Conservation (phyloP, 2,797 vertebrate genomes). For the Rhinoraja longicauda region DNA sequence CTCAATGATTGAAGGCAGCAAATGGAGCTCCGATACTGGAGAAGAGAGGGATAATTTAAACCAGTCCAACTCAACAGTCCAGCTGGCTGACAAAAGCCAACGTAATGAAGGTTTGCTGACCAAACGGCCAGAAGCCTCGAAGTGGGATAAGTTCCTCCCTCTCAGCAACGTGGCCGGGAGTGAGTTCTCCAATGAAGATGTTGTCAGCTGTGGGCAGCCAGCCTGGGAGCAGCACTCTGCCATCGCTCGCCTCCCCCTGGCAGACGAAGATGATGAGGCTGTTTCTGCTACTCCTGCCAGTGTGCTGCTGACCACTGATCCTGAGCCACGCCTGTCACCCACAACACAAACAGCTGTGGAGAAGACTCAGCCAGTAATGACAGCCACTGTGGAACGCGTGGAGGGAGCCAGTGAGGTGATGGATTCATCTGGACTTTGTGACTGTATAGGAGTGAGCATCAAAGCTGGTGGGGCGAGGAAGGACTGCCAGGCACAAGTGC, state of each 20-base stretch:
- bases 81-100: background rate
- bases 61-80: no score
- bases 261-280: background rate
- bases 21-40: no score
- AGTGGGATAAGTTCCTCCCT: constrained; percentile 11
- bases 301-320: no score
- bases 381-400: background rate
- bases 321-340: background rate
- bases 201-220: background rate
- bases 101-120: background rate
- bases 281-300: background rate
- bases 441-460: no score
- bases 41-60: no score
- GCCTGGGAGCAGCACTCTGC: background rate
- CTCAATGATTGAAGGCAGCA: background rate
- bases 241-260: background rate
- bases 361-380: background rate
- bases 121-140: background rate
- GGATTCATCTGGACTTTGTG: background rate
- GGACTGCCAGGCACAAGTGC: no score
- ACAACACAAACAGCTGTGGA: background rate
- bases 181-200: background rate
- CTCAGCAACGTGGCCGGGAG: background rate
- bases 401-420: background rate
- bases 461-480: no score